Evolutionary conservation across 2,797 vertebrate species (phyloP), one percentile per base, ranked within the genome.

Genomic region (Podargus strigoides): DNA sequence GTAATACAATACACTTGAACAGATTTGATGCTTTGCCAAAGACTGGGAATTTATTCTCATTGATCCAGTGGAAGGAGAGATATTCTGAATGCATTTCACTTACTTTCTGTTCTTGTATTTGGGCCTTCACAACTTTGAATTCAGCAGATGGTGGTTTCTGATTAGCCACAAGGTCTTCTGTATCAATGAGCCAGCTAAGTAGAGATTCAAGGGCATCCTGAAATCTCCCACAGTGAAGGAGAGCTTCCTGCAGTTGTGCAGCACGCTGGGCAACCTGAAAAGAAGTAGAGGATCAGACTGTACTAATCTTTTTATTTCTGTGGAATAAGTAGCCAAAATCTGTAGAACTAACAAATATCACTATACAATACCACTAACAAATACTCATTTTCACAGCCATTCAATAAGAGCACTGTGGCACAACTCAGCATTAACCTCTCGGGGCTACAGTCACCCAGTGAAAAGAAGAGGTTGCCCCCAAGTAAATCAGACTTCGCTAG

Each of bases 61-160:
- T 67, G 37, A 76, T 87, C 46, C 30, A 78, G 26, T 28, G 52
- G 30, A 87, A 50, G 55, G 15, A 58, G 15, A 73, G 58, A 85
- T 2, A 59, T 58, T 50, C 70, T 78, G 39, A 90, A 63, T 4
- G 2, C 20, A 36, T 27, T 88, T 63, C 44, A 94, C 97, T 98
- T 97, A 99, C 99, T 98, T 99, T 99, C 96, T 99, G 99, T 95
- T 99, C 99, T 96, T 99, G 99, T 97, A 99, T 99, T 97, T 99
- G 99, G 63, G 99, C 99, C 97, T 99, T 99, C 83, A 99, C 99
- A 73, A 99, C 99, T 98, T 99, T 99, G 97, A 98, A 99, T 96
- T 99, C 99, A 3, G 99, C 99, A 37, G 99, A 99, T 0, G 99
- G 99, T 62, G 99, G 98, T 87, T 99, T 99, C 87, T 99, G 99